Base-by-base conservation (phyloP, 1,140 invertebrate species). In the Calycopis cecrops region DNA sequence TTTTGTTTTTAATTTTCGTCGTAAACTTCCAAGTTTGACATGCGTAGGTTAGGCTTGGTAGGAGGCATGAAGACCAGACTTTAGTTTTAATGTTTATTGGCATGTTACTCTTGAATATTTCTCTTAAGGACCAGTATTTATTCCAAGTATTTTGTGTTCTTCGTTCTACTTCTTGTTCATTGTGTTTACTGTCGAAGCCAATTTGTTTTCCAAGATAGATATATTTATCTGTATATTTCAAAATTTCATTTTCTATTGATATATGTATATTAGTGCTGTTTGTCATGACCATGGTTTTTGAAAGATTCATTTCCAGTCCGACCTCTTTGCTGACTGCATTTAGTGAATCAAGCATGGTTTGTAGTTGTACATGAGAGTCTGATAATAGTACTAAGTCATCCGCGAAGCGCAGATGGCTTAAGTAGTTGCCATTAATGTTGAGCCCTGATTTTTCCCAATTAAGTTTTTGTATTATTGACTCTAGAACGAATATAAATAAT, bases 81-180 rank as follows among this genome's bases (percentile, higher is more conserved):
- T 60, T 65, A 52, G 47, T 62, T n/a, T n/a, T n/a, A n/a, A n/a
- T n/a, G n/a, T n/a, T n/a, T n/a, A n/a, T n/a, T n/a, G n/a, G n/a
- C n/a, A 65, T 55, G 18, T 62, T 52, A 14, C 59, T 60, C 57
- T 67, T 63, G 18, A 67, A 59, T 50, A 63, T 59, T 42, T 63
- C 58, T 44, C 47, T 58, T 35, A 55, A 49, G 28, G 49, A 55
- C 56, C 62, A 67, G 33, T 61, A 67, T 16, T 61, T 67, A 9
- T 63, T 61, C 65, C 65, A 67, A 40, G 62, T 61, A 9, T 48
- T 49, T 57, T 67, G 38, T 57, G 54, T 35, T 58, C 59, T 67
- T 55, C 56, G 42, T 11, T 62, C 54, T 34, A 62, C 40, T 53
- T 68, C 55, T 38, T 21, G 17, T 59, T 54, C 40, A 18, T 61